Evolutionary conservation across 1,140 invertebrate species (phyloP), one percentile per base, ranked within the genome.

Genomic region (Drosophila pectinifera): DNA sequence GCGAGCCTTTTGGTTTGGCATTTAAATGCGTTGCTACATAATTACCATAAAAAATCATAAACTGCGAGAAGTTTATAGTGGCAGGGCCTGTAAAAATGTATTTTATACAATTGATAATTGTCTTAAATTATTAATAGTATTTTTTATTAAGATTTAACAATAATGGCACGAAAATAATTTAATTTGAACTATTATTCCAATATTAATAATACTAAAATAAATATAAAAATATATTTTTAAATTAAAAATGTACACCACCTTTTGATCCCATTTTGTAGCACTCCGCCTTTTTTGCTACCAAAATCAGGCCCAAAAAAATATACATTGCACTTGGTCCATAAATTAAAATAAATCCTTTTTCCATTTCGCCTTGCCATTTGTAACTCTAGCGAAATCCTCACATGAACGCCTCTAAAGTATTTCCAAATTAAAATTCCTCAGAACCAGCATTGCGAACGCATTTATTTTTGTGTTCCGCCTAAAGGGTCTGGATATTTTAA

Each of bases 401-500:
- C 72, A 53, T 80, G 84, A 88, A 83, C 79, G 83, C 83, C 80
- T 83, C 48, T 53, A 57, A 83, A 89, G 83, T 78, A 85, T 88
- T 64, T 51, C 57, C 22, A 48, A 69, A 53, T 67, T 69, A 53
- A 67, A 73, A 81, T 70, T 61, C 43, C 53, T 58, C 26, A 46
- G 58, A 75, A 26, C 26, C 57, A 36, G 10, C 18, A 26, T 14
- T 24, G 26, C n/a, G n/a, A n/a, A n/a, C n/a, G n/a, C 22, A 59
- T 36, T 13, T 59, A 24, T 26, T 43, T 36, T 31, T 31, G 28
- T 42, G 56, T 43, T 42, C 2, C 16, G 16, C n/a, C 56, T 11
- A 63, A 75, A 39, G 73, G 59, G 59, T 53, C 68, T 89, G 28
- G 77, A 90, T 90, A 84, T 80, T 90, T 89, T 89, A 89, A 89